These are phyloP conservation scores for Cephalophus harveyi DNA, from an alignment of 2,113 vertebrate species.

Conservation along the genomic window DNA sequence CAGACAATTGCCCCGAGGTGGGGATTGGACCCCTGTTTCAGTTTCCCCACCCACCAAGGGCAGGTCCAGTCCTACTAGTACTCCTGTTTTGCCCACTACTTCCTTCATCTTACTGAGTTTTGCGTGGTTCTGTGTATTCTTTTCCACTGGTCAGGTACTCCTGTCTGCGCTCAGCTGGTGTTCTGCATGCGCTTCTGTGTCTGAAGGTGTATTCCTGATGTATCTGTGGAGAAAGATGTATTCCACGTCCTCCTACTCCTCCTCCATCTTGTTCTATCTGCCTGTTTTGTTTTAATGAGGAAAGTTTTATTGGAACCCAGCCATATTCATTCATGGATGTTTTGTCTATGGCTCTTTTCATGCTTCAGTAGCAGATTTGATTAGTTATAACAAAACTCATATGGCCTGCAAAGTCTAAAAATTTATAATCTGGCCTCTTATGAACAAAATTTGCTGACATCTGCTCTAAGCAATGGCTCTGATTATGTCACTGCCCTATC, in stretches of 20 bases:
- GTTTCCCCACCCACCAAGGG: background rate
- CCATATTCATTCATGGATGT: background rate
- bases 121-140: background rate
- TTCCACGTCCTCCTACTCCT: background rate
- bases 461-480: background rate
- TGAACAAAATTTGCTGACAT: background rate
- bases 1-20: background rate
- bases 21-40: background rate
- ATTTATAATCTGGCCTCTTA: background rate
- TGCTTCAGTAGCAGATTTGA: background rate
- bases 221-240: background rate
- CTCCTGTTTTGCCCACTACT: background rate
- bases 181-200: background rate
- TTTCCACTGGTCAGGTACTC: background rate
- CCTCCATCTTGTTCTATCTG: background rate
- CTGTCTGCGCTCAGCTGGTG: background rate
- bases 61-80: background rate
- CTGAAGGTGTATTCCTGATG: background rate
- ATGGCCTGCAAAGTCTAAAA: background rate
- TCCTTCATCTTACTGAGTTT: background rate
- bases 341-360: background rate
- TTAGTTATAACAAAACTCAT: background rate
- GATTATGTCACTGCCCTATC: background rate
- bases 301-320: background rate
- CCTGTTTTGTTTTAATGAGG: background rate